These are phyloP conservation scores for Andrena bicolor DNA, from an alignment of 2,888 invertebrate species.

Conservation along the genomic window DNA sequence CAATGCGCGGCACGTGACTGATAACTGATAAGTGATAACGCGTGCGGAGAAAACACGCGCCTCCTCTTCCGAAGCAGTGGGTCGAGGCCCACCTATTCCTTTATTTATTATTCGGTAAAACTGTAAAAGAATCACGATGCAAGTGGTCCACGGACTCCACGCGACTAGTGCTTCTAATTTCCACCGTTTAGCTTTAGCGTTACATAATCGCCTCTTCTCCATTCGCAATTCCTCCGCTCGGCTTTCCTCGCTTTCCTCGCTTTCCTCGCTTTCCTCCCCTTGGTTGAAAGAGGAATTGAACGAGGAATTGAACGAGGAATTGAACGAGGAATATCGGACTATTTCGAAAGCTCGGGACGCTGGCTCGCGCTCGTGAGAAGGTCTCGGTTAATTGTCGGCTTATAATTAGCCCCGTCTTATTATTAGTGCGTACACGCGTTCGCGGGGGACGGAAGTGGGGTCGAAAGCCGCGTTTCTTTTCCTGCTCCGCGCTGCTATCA, in stretches of 20 bases:
- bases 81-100: too few relatives aligned
- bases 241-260: too few relatives aligned
- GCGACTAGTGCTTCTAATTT: constrained; percentile 43
- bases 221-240: neutral
- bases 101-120: too few relatives aligned
- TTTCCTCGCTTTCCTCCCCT: too few relatives aligned
- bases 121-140: neutral
- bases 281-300: too few relatives aligned
- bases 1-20: constrained; percentile 53
- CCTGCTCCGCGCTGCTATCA: constrained; percentile 11
- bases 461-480: constrained; percentile 32
- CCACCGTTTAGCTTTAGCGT: constrained; percentile 32
- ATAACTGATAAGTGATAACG: too few relatives aligned
- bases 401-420: constrained; percentile 61
- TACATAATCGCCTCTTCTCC: neutral
- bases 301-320: too few relatives aligned
- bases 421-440: constrained; percentile 58
- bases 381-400: constrained; percentile 57
- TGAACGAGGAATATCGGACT: neutral
- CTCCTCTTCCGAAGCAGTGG: neutral
- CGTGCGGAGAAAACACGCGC: constrained; percentile 21
- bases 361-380: constrained; percentile 8
- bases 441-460: constrained; percentile 51
- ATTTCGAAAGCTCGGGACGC: neutral
- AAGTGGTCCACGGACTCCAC: too few relatives aligned